Evolutionary conservation across 2,797 vertebrate genomes (phyloP).

Genomic region (Myiotriccus ornatus): DNA sequence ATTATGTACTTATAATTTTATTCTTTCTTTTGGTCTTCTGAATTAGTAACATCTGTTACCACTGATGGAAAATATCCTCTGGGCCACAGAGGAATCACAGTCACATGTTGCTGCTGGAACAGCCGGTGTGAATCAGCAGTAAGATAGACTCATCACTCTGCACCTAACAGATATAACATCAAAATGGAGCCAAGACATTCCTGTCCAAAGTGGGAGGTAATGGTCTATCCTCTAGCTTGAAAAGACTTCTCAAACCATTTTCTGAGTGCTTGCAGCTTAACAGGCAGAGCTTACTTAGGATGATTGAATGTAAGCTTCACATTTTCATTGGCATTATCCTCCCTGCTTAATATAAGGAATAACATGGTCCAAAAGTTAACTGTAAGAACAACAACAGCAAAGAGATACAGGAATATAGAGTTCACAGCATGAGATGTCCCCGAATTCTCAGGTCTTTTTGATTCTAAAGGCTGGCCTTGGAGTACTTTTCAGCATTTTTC

Average conservation of each 20-base stretch:
- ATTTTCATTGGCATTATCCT: background rate
- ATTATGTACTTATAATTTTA: constrained; percentile 46
- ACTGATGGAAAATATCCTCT: constrained; percentile 70
- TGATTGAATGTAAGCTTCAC: background rate
- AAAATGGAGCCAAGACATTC: constrained; percentile 70
- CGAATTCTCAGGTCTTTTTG: background rate
- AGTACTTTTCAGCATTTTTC: background rate
- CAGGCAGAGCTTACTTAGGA: background rate
- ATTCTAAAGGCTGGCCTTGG: background rate
- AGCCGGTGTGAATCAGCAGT: constrained; percentile 69
- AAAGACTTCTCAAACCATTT: constrained; percentile 2
- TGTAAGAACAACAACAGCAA: background rate
- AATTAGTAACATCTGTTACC: constrained; percentile 69
- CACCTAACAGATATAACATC: constrained; percentile 73
- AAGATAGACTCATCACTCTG: constrained; percentile 74
- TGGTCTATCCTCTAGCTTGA: background rate
- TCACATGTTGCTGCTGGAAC: constrained; percentile 65
- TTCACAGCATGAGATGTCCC: background rate
- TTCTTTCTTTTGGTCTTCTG: constrained; percentile 49
- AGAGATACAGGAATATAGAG: background rate
- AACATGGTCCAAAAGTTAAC: background rate
- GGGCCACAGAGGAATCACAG: constrained; percentile 63
- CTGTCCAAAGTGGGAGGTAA: constrained; percentile 71
- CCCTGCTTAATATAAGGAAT: background rate
- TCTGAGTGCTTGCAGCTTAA: background rate